Conservation (phyloP, 2,113 vertebrate species). For the Malurus alboscapulatus region DNA sequence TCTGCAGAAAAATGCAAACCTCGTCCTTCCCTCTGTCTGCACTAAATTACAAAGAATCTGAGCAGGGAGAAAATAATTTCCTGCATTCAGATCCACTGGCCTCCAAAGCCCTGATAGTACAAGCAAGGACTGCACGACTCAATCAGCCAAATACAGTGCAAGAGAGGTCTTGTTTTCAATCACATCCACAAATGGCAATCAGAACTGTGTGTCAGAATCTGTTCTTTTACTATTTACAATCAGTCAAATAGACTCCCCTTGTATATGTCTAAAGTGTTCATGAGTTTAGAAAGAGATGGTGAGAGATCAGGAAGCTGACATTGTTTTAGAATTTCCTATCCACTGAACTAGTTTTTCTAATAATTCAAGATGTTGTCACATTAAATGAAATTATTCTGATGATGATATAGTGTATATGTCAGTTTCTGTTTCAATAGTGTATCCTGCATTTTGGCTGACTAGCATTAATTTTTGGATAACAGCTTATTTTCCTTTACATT, state of each 20-base stretch:
- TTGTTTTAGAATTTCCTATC: not conserved
- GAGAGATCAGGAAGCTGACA: not conserved
- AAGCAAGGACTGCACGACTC: rapidly evolving
- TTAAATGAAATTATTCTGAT: not conserved
- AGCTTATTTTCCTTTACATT: not conserved
- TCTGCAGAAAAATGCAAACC: not conserved
- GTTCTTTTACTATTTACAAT: not conserved
- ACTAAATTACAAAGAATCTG: not conserved
- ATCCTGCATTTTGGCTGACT: not conserved
- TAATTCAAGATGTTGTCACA: not conserved
- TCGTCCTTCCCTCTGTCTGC: not conserved
- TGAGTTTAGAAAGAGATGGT: not conserved
- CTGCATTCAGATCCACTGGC: not conserved
- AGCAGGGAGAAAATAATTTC: not conserved
- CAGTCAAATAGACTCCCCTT: not conserved
- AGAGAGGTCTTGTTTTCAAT: not conserved
- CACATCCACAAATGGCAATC: not conserved
- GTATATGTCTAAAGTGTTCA: not conserved
- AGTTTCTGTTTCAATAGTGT: not conserved
- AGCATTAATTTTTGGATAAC: not conserved
- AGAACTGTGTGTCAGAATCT: not conserved
- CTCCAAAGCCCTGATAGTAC: not conserved
- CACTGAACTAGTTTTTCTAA: not conserved
- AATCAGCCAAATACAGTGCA: not conserved
- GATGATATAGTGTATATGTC: not conserved